Base-by-base conservation (phyloP, 1,140 invertebrate genomes). In the Cecropterus lyciades region DNA sequence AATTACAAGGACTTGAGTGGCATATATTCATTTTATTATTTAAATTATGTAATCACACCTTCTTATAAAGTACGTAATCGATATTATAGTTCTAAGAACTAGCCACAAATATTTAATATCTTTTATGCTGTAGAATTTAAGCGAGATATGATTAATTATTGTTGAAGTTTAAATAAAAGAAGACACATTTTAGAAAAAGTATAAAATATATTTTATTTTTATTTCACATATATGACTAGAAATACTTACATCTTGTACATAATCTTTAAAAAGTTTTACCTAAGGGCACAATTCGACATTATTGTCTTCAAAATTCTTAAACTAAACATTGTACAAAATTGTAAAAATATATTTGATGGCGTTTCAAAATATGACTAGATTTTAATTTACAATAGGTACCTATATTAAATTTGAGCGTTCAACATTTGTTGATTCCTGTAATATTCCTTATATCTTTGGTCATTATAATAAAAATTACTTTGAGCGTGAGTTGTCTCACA, bases 391-490 rank as follows among this genome's bases (percentile, higher is more conserved):
- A 33, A 33, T 33, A 7, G 30, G n/a, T n/a, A n/a, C n/a, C 9
- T 33, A 33, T 33, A 70, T 84, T 64, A 87, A 63, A 90, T 89
- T 80, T 85, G 86, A 73, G 86, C 86, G 59, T 90, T 91, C 24
- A 91, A 79, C 62, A 87, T 62, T 73, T 69, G 82, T 69, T 74
- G 72, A 57, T 75, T 69, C 62, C 86, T 82, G 77, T 90, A 89
- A 73, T 79, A 83, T 56, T 85, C 80, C 73, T 79, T 87, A 67
- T 75, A 84, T 77, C 82, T 89, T 80, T 89, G 86, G 55, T 87
- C 85, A 37, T 85, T 83, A 17, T 78, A 83, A 73, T 85, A 89
- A 75, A 69, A 80, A 64, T 75, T 83, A 69, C 65, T 84, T 69
- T 87, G 84, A 16, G 68, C 59, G 78, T 88, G 86, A 69, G 70